Percentiles rank a stretch among this genome's conserved stretches.
Conservation (phyloP, 92 coral and sea anemone genomes). For the Phenganax subtilis region DNA sequence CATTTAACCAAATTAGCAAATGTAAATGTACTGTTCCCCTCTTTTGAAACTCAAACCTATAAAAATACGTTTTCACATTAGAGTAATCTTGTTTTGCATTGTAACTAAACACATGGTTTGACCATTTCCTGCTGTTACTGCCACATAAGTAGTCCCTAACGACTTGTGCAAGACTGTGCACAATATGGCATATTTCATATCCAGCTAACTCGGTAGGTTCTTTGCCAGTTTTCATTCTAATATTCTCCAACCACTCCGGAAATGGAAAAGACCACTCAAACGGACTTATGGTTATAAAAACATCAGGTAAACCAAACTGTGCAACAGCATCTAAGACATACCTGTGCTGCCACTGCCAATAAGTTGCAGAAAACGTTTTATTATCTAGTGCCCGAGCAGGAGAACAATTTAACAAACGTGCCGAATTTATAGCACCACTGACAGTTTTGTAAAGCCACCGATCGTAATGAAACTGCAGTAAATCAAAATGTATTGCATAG, state of each 20-base stretch:
- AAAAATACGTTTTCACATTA: constrained; percentile 33
- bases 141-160: constrained; percentile 31
- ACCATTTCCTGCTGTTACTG: constrained; percentile 6
- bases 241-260: constrained; percentile 6
- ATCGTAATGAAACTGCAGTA: constrained; percentile 37
- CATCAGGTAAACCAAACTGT: constrained; percentile 28
- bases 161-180: constrained; percentile 18
- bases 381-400: constrained; percentile 25
- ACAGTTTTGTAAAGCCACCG: constrained; percentile 38
- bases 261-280: constrained; percentile 10
- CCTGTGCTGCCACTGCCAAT: constrained; percentile 34
- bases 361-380: constrained; percentile 25
- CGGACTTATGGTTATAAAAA: constrained; percentile 3
- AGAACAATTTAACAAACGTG: constrained; percentile 11
- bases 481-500: constrained; percentile 33
- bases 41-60: constrained; percentile 36
- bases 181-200: constrained; percentile 1
- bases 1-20: constrained; percentile 15
- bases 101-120: constrained; percentile 5
- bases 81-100: background rate
- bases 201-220: constrained; percentile 23
- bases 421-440: constrained; percentile 31
- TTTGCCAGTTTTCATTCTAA: background rate
- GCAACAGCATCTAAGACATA: constrained; percentile 24
- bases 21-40: constrained; percentile 34